A percentile compares a stretch with the other conserved stretches of the same genome.
Evolutionary conservation across 92 coral and sea anemone genomes (phyloP).

Genomic region (Zoanthus gigantus): DNA sequence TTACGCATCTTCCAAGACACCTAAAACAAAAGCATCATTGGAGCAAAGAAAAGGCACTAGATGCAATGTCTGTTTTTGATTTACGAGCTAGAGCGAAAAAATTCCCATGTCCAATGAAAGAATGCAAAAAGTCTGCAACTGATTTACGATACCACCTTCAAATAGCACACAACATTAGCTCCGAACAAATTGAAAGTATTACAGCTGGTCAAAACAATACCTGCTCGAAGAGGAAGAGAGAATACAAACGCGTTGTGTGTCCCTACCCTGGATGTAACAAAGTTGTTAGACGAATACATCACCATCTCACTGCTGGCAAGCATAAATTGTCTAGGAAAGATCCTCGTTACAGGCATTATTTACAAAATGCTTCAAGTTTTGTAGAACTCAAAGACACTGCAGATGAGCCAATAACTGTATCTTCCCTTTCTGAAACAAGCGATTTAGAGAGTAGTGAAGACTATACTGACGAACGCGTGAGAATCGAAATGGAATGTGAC

Average conservation of each 20-base stretch:
- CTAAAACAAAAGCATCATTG: neutral
- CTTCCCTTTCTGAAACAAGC: neutral
- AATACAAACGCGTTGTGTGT: constrained; percentile 42
- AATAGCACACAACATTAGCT: neutral
- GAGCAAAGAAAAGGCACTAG: constrained; percentile 34
- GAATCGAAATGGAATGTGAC: neutral
- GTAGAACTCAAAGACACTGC: constrained; percentile 48
- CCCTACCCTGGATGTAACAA: constrained; percentile 49
- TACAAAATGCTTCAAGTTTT: constrained; percentile 11
- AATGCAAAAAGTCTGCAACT: neutral
- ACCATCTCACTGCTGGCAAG: constrained; percentile 41
- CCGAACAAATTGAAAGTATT: constrained; percentile 1
- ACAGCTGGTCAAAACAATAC: constrained; percentile 6
- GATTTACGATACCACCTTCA: constrained; percentile 4
- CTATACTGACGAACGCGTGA: neutral
- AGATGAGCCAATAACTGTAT: constrained; percentile 4
- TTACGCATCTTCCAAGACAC: constrained; percentile 18
- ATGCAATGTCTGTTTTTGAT: constrained; percentile 43
- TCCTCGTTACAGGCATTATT: constrained; percentile 35
- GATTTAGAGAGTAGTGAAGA: constrained; percentile 18
- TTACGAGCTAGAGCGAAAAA: constrained; percentile 27
- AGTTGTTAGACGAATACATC: constrained; percentile 42
- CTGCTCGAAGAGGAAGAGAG: constrained; percentile 23
- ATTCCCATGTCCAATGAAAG: constrained; percentile 21
- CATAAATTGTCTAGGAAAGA: constrained; percentile 42